phyloP scores from a whole-genome alignment of 2,797 vertebrate species.

The Hypotaenidia philippensis region DNA sequence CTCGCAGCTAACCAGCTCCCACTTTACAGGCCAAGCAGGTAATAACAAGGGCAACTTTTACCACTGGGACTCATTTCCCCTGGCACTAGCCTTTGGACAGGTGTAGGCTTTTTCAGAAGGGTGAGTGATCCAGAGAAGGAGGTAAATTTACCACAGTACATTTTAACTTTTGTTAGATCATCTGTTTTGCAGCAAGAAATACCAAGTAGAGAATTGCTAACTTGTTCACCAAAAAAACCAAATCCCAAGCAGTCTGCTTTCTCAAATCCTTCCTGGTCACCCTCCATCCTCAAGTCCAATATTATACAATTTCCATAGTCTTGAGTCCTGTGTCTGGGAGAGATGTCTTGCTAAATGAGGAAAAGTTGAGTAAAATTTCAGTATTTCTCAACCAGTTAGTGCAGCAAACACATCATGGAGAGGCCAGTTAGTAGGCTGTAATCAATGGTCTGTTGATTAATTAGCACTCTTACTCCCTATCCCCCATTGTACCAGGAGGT shows the following conservation, averaged over 20 bases:
- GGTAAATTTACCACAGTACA: not conserved
- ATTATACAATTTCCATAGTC: not conserved
- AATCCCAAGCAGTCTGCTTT: not conserved
- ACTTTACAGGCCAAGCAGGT: not conserved
- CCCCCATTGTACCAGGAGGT: too few relatives aligned
- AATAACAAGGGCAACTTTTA: not conserved
- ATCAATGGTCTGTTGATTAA: not conserved
- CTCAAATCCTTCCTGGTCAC: not conserved
- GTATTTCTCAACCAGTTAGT: not conserved
- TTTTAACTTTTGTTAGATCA: not conserved
- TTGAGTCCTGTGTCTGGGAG: not conserved
- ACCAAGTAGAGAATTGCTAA: not conserved
- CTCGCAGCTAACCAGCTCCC: not conserved
- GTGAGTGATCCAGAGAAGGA: not conserved
- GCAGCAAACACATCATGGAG: not conserved
- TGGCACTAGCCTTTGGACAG: not conserved
- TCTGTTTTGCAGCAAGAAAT: not conserved
- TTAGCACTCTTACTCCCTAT: not conserved
- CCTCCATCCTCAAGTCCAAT: not conserved
- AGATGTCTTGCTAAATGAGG: not conserved
- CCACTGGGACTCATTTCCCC: rapidly evolving
- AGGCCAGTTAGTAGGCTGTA: not conserved
- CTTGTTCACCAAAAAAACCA: not conserved
- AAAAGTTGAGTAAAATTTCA: not conserved
- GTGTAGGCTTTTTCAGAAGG: not conserved